Conservation (phyloP, 2,113 vertebrate genomes). For the Alaudala cheleensis region DNA sequence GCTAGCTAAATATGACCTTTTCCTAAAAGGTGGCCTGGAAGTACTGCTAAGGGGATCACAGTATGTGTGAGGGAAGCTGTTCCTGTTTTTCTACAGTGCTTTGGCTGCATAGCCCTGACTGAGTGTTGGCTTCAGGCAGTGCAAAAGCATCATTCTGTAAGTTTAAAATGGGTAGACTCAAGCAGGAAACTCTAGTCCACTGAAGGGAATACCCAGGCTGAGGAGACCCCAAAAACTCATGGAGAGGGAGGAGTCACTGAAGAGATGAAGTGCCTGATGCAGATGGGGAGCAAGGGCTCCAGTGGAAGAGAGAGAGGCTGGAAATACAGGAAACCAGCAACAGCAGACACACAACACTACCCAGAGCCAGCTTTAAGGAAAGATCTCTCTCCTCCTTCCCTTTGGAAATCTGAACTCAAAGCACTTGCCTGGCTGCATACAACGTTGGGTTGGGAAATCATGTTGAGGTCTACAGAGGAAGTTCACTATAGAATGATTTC, state of each 20-base stretch:
- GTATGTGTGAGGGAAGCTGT: neutral
- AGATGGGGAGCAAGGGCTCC: neutral
- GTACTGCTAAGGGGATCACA: neutral
- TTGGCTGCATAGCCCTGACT: neutral
- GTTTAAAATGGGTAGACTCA: neutral
- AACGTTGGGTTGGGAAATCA: fast-evolving
- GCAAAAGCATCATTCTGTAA: neutral
- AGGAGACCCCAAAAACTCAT: neutral
- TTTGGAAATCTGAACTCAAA: neutral
- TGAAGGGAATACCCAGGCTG: neutral
- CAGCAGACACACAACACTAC: neutral
- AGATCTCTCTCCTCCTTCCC: neutral
- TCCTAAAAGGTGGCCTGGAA: neutral
- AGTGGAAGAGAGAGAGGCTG: neutral
- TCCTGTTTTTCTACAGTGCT: neutral
- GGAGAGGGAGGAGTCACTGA: neutral
- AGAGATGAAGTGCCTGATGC: fast-evolving
- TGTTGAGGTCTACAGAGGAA: neutral
- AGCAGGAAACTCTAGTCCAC: neutral
- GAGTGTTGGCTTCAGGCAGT: neutral
- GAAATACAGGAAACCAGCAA: neutral
- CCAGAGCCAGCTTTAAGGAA: neutral
- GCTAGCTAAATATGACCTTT: neutral
- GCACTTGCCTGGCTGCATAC: fast-evolving
- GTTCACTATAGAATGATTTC: neutral